Conservation (phyloP, 2,888 invertebrate genomes). For the Nebria brevicollis region DNA sequence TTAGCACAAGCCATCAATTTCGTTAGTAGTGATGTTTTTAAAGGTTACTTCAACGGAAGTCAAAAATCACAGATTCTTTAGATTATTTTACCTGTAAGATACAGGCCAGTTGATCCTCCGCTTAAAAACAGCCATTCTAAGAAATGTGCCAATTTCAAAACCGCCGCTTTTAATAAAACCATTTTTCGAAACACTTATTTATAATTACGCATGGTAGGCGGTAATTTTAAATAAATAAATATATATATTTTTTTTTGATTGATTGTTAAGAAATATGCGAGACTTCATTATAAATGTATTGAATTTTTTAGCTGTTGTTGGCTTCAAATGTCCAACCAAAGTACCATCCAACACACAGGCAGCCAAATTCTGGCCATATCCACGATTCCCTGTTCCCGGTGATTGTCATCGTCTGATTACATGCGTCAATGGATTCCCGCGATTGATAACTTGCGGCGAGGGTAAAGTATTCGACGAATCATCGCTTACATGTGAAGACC, state of each 20-base stretch:
- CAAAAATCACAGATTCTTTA: not conserved
- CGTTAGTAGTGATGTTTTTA: constrained; percentile 25
- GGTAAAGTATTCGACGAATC: constrained; percentile 88
- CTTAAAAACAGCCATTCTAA: no score
- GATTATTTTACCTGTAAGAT: not conserved
- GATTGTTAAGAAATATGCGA: not conserved
- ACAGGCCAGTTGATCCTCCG: no score
- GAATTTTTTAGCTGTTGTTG: constrained; percentile 77
- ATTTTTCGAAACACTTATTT: no score
- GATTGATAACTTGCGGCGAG: constrained; percentile 88
- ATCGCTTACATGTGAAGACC: constrained; percentile 85
- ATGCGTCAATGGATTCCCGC: constrained; percentile 89
- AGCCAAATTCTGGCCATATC: constrained; percentile 93
- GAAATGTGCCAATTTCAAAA: no score
- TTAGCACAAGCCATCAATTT: constrained; percentile 22
- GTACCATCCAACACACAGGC: constrained; percentile 82
- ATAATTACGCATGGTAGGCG: no score
- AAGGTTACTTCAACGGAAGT: not conserved
- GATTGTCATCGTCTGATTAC: constrained; percentile 90
- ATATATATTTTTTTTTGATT: no score
- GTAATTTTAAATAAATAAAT: no score
- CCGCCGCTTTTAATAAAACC: no score
- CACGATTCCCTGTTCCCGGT: constrained; percentile 87
- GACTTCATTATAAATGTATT: constrained; percentile 20
- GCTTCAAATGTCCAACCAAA: constrained; percentile 91